Conservation (phyloP, 64 coral and sea anemone genomes). For the Platygyra sinensis region DNA sequence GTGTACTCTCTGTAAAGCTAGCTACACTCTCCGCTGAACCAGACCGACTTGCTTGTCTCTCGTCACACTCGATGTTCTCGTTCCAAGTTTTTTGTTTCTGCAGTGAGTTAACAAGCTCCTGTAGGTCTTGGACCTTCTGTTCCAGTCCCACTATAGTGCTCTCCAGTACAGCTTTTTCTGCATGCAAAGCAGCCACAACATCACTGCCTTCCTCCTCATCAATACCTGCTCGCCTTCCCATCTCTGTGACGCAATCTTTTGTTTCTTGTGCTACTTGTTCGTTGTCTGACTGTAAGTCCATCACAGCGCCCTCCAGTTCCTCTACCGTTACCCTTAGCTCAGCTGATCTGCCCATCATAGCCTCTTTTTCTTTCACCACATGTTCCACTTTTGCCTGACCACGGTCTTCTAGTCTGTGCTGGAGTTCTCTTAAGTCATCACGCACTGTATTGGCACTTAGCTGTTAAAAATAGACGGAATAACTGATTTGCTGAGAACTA, state of each 20-base stretch:
- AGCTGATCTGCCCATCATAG: slow-evolving; percentile 64
- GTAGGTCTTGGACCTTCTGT: slow-evolving; percentile 86
- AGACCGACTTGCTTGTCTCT: slow-evolving; percentile 16
- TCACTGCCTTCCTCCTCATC: slow-evolving; percentile 73
- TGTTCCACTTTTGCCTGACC: slow-evolving; percentile 62
- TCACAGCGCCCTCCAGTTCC: slow-evolving; percentile 78
- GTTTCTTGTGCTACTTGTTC: slow-evolving; percentile 88
- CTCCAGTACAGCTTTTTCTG: slow-evolving; percentile 95
- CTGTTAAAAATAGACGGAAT: slow-evolving; percentile 44
- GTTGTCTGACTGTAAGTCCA: slow-evolving; percentile 83
- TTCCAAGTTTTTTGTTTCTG: slow-evolving; percentile 27
- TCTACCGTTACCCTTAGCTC: slow-evolving; percentile 77
- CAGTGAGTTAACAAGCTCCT: slow-evolving; percentile 36
- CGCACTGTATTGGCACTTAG: slow-evolving; percentile 56
- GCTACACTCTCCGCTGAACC: slow-evolving; percentile 28
- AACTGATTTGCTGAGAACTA: neutral
- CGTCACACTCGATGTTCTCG: slow-evolving; percentile 22
- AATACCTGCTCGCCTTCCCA: slow-evolving; percentile 63
- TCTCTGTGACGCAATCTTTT: slow-evolving; percentile 74
- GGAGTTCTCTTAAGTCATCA: slow-evolving; percentile 58
- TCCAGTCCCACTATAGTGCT: slow-evolving; percentile 91
- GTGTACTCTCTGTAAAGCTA: neutral
- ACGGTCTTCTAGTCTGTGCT: slow-evolving; percentile 51
- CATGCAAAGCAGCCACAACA: slow-evolving; percentile 68
- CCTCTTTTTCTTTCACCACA: slow-evolving; percentile 68